Conservation (phyloP, 2,113 vertebrate species). For the Centropristis striata region DNA sequence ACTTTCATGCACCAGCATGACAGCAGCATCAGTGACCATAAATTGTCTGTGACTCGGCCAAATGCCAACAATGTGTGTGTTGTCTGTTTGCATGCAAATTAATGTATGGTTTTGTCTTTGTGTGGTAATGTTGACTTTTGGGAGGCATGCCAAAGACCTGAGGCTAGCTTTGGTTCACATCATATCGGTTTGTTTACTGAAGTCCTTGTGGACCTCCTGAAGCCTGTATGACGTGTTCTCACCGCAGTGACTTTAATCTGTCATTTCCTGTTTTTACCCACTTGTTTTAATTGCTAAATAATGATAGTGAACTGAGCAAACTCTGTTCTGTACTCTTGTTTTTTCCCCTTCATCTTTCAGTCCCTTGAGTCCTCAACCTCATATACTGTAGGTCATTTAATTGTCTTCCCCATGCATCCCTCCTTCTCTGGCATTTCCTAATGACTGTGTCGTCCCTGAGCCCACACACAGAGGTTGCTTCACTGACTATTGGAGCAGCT, state of each 20-base stretch:
- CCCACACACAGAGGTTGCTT: constrained; percentile 56
- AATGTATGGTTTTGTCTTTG: constrained; percentile 16
- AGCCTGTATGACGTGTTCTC: background rate
- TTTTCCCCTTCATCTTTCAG: constrained; percentile 25
- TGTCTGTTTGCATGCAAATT: constrained; percentile 35
- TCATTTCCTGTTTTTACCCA: constrained; percentile 32
- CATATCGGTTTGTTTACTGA: constrained; percentile 37
- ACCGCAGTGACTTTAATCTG: constrained; percentile 9
- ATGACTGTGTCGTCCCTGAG: constrained; percentile 65
- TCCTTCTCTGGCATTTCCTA: constrained; percentile 65
- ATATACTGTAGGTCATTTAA: constrained; percentile 71
- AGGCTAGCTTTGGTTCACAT: constrained; percentile 5
- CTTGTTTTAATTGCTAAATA: constrained; percentile 45
- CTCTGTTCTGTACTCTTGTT: constrained; percentile 16
- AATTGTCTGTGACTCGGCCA: constrained; percentile 44
- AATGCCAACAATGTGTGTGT: constrained; percentile 45
- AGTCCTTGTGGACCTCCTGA: background rate
- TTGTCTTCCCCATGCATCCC: constrained; percentile 58
- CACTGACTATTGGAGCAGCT: constrained; percentile 75
- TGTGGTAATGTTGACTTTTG: constrained; percentile 24
- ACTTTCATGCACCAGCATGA: constrained; percentile 37
- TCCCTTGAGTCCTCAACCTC: constrained; percentile 60
- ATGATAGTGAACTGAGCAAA: constrained; percentile 40
- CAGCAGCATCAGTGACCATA: constrained; percentile 39
- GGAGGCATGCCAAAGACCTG: constrained; percentile 14